Evolutionary conservation across 2,888 invertebrate genomes (phyloP).

Genomic region (Drosophila neotestacea): DNA sequence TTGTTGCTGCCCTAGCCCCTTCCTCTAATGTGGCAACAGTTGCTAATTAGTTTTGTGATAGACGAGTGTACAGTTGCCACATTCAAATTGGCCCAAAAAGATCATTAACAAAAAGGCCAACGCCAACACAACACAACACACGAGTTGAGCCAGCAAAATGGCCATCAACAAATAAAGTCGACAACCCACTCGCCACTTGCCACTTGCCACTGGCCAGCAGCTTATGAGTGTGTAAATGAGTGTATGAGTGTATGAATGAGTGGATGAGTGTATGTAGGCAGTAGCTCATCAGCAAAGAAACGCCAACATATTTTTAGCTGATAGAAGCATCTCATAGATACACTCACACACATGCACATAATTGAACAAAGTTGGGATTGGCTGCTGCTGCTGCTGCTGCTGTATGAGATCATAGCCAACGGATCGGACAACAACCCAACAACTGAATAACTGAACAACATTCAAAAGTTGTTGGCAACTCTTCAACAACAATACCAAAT

Average conservation of each 20-base stretch:
- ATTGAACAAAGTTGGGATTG: conserved; percentile 77
- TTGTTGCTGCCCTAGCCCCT: conserved; percentile 35
- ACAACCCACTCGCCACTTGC: conserved; percentile 18
- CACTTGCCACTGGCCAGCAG: conserved; percentile 36
- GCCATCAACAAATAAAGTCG: conserved; percentile 53
- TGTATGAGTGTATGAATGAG: conserved; percentile 4
- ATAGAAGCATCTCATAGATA: conserved; percentile 67
- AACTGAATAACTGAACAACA: conserved; percentile 36
- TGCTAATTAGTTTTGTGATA: conserved; percentile 43
- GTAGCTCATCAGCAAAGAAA: conserved; percentile 53
- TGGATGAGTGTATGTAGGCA: conserved; percentile 39
- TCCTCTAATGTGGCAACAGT: conserved; percentile 19
- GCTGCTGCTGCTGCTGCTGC: conserved; percentile 61
- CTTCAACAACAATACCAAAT: conserved; percentile 59
- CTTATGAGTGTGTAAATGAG: conserved; percentile 1
- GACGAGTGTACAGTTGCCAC: conserved; percentile 7
- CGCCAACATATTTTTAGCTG: conserved; percentile 55
- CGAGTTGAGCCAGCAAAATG: conserved; percentile 58
- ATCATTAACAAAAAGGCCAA: conserved; percentile 59
- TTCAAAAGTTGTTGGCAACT: conserved; percentile 42
- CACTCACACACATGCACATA: conserved; percentile 35
- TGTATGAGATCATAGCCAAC: conserved; percentile 66
- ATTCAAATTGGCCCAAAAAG: conserved; percentile 19
- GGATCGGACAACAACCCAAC: conserved; percentile 45
- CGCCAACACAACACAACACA: conserved; percentile 55